Conservation (phyloP, 2,797 vertebrate species). For the Enteromius thamalakanensis region DNA sequence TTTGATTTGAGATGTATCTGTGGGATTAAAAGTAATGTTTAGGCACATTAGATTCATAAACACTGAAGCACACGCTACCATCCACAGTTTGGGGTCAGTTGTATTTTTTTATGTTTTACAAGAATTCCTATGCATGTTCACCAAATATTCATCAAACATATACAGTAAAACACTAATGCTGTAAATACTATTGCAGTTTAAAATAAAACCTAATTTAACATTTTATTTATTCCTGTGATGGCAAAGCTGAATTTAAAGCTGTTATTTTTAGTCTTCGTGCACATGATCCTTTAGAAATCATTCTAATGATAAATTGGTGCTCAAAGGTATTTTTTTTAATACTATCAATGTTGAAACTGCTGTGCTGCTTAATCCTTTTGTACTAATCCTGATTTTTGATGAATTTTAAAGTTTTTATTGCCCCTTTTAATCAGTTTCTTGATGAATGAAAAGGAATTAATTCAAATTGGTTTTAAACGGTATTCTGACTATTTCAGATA, state of each 20-base stretch:
- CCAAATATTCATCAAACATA: not conserved
- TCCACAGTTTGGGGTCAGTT: no score
- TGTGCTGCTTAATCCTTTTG: not conserved
- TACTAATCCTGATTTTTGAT: not conserved
- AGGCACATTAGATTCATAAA: not conserved
- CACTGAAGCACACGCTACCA: not conserved
- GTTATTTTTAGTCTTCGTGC: not conserved
- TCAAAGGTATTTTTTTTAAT: not conserved
- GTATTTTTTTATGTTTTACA: not conserved
- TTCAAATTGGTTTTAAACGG: not conserved
- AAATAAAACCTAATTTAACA: not conserved
- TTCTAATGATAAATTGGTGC: not conserved
- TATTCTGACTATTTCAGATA: not conserved
- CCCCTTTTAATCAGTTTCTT: not conserved
- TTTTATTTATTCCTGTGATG: not conserved
- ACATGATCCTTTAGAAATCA: not conserved
- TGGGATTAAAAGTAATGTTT: constrained; percentile 33
- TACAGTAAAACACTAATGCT: not conserved
- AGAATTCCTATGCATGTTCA: not conserved
- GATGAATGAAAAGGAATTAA: not conserved
- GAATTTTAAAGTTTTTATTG: not conserved
- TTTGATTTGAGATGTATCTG: constrained; percentile 93
- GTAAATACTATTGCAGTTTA: not conserved
- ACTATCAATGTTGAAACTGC: not conserved
- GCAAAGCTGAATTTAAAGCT: not conserved